Conservation (phyloP, 1,140 invertebrate genomes). For the Ridgeia piscesae region DNA sequence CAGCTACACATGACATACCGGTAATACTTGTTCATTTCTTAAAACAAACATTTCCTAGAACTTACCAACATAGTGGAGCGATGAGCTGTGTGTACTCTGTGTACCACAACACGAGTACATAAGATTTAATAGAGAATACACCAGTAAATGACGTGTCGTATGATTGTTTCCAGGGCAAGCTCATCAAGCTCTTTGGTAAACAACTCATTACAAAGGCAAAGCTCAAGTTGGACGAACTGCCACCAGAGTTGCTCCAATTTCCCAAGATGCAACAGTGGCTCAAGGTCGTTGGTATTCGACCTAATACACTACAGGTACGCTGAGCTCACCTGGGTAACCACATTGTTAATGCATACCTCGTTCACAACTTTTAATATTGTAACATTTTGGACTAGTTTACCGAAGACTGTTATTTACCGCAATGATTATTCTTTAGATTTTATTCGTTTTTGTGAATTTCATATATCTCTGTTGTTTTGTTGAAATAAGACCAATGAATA, state of each 20-base stretch:
- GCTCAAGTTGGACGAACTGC: constrained; percentile 54
- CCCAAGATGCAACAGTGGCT: constrained; percentile 86
- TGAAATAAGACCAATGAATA: no score
- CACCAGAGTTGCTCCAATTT: constrained; percentile 51
- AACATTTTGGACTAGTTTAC: neutral
- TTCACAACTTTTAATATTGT: neutral
- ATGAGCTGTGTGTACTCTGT: no score
- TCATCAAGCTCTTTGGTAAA: constrained; percentile 88
- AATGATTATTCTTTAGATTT: neutral
- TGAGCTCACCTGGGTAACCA: neutral
- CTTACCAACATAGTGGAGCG: no score
- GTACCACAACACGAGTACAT: no score
- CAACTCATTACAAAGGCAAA: constrained; percentile 83
- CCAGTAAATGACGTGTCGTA: neutral
- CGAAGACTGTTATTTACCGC: no score
- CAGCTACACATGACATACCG: no score
- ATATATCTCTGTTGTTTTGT: neutral
- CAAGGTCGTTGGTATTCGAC: constrained; percentile 79
- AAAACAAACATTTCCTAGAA: no score
- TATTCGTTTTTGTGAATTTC: neutral
- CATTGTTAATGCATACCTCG: neutral
- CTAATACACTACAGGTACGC: constrained; percentile 50
- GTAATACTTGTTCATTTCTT: no score
- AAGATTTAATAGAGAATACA: no score
- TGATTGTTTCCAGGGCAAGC: constrained; percentile 74